These are phyloP conservation scores for Pandemis corylana DNA, from an alignment of 2,888 invertebrate genomes.

Conservation along the genomic window DNA sequence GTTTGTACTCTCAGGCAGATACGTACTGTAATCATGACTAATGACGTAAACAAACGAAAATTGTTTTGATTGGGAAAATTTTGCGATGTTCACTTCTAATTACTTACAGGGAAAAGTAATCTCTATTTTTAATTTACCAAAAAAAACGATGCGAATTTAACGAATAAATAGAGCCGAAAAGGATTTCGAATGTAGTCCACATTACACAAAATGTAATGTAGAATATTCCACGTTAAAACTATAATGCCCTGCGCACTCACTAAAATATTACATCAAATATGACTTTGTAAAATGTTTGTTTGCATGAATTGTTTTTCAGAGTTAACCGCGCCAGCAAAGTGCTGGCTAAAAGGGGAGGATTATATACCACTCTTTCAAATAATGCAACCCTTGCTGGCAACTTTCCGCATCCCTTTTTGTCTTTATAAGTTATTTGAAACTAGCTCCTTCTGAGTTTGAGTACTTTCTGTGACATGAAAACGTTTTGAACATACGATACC, in stretches of 20 bases:
- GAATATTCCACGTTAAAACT: not conserved
- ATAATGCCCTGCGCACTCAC: not conserved
- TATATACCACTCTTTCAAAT: constrained; percentile 4
- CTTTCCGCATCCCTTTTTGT: constrained; percentile 1
- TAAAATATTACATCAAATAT: constrained; percentile 4
- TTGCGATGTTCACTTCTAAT: no score
- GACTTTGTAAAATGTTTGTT: constrained; percentile 3
- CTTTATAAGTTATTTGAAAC: constrained; percentile 4
- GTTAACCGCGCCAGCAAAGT: constrained; percentile 2
- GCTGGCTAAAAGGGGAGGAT: constrained; percentile 10
- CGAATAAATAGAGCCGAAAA: no score
- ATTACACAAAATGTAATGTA: no score
- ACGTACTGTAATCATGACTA: not conserved
- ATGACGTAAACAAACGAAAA: not conserved
- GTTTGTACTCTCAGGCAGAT: not conserved
- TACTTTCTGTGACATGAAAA: not conserved
- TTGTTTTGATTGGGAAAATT: not conserved
- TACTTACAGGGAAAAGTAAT: no score
- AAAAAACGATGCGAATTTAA: no score
- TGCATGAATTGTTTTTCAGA: constrained; percentile 7
- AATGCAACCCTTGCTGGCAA: constrained; percentile 8
- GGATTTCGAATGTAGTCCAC: no score
- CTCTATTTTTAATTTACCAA: no score
- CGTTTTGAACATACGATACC: not conserved
- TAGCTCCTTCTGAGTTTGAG: not conserved